Conservation (phyloP, 2,888 invertebrate species). For the Ophion costatus region DNA sequence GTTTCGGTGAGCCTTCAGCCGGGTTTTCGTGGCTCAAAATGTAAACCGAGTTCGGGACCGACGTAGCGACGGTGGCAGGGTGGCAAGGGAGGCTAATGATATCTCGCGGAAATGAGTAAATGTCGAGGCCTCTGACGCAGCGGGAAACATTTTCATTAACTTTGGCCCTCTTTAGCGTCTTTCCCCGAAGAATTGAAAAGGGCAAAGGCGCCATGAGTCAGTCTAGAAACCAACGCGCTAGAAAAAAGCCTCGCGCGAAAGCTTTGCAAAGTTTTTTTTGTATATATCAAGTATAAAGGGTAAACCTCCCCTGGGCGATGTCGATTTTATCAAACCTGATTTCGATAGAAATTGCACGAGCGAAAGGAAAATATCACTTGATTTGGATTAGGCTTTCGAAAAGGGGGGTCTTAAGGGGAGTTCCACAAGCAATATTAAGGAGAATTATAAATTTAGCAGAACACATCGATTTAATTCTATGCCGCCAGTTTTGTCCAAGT, state of each 20-base stretch:
- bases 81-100: conserved; percentile 65
- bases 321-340: conserved; percentile 30
- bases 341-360: conserved; percentile 32
- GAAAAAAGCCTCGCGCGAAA: conserved; percentile 20
- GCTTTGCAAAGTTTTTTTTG: conserved; percentile 58
- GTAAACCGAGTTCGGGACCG: conserved; percentile 51
- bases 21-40: conserved; percentile 57
- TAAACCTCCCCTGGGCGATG: conserved; percentile 20
- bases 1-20: conserved; percentile 50
- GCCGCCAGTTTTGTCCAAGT: too few relatives aligned
- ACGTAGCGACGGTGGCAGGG: conserved; percentile 22
- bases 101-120: conserved; percentile 74
- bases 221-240: conserved; percentile 16
- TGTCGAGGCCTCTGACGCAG: conserved; percentile 73
- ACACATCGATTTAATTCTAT: too few relatives aligned
- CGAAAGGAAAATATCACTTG: conserved; percentile 33
- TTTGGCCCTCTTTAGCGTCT: conserved; percentile 68
- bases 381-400: not conserved
- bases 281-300: too few relatives aligned
- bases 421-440: too few relatives aligned
- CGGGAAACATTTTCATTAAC: conserved; percentile 80
- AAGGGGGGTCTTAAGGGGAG: not conserved
- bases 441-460: too few relatives aligned
- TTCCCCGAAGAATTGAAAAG: conserved; percentile 49
- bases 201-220: conserved; percentile 27